Base-by-base conservation (phyloP, 2,797 vertebrate species). In the Lycodopsis pacificus region DNA sequence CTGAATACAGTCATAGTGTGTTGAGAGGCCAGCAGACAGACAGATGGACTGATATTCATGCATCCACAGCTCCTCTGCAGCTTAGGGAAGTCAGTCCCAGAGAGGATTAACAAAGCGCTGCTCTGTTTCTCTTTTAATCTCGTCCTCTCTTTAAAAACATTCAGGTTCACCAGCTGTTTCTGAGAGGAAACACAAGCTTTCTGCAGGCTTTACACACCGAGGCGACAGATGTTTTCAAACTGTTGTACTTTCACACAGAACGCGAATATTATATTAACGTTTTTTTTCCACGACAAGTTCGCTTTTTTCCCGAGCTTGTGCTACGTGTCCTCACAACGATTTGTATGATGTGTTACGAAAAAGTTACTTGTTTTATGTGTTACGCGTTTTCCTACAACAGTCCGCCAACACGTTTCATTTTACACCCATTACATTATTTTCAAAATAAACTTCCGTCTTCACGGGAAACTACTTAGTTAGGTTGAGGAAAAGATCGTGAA, bases 1-100 rank as follows among this genome's bases (percentile, higher is more conserved):
- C 5, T 38, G 64, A 63, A 71, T 42, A 48, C 62, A 71, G 76
- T 4, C 25, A 46, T 54, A 71, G 72, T 4, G 71, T 80, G 65
- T 53, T 4, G n/a, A 71, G 49, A 42, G 57, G 56, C 61, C 25
- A 5, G 25, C 66, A 48, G 22, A 79, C 79, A 67, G 64, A 72
- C 81, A 75, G 73, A 82, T 72, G 79, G 80, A 81, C 72, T 63
- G 73, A 85, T 81, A 83, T 64, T 64, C 73, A 62, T 71, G 77
- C 89, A 85, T 54, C 48, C 63, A 76, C 58, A 72, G 82, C 79
- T 80, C 32, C 62, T 76, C 66, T 48, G 61, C 78, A 36, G 84
- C 63, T 83, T 2, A 87, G 48, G 71, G 79, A 75, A 84, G 76
- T 72, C 83, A 77, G 82, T 86, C 79, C 58, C 77, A 72, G 32